Evolutionary conservation across 2,888 invertebrate species (phyloP), one percentile per base, ranked within the genome.

Genomic region (Pammene aurita): DNA sequence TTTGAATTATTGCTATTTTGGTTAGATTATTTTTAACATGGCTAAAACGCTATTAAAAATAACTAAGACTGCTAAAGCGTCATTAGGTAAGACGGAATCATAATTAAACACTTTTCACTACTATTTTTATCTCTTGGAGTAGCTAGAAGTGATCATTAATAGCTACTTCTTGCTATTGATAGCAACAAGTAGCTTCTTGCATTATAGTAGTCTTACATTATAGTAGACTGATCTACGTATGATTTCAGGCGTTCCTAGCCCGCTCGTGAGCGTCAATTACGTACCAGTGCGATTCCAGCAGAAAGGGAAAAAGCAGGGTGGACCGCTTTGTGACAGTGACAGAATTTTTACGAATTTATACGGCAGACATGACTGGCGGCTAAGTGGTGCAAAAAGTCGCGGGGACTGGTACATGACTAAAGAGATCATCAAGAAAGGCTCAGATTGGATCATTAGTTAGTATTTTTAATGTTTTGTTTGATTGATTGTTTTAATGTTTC

Each of bases 351-450:
- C 99, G 44, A 99, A 99, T 90, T 92, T 99, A 54, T 99, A 99
- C 86, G 99, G 99, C 5, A 94, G 98, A 70, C 99, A 99, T 92
- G 99, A 99, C 81, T 99, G 98, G 98, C 94, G 97, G 72, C 89
- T 99, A 73, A 97, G 97, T 84, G 99, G 98, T 10, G 98, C 99
- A 0, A 77, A 98, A 78, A 93, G 95, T 77, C 94, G 99, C 69
- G 99, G 99, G 0, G 98, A 99, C 89, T 99, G 99, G 99, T 98
- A 97, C 86, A 98, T 98, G 91, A 99, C 99, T 0, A 99, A 99
- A 87, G 98, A 99, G 86, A 99, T 99, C 71, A 81, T 99, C 11
- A 82, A 95, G 35, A 99, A 99, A 86, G 99, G 99, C 55, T 89
- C 96, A 0, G 99, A 99, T 63, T 99, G 99, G 98, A 99, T 99